These are phyloP conservation scores for Thecophora atra DNA, from an alignment of 2,888 invertebrate genomes.

Conservation along the genomic window DNA sequence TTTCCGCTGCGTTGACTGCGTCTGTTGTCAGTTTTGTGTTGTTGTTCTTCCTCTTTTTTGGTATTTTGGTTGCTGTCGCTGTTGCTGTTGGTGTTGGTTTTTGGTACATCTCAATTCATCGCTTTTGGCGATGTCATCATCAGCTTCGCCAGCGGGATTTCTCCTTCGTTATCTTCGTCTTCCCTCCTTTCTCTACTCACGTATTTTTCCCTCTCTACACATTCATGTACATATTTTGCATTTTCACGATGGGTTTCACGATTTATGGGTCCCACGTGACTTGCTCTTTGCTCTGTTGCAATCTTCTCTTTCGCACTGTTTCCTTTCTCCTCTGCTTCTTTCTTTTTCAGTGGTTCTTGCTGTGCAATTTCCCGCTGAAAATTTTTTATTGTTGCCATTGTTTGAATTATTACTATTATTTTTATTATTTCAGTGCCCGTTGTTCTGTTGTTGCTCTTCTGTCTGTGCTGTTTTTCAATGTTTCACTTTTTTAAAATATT, in stretches of 20 bases:
- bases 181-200: not conserved
- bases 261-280: constrained; percentile 42
- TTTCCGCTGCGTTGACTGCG: no score
- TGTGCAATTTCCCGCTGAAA: not conserved
- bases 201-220: not conserved
- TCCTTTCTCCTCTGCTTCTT: not conserved
- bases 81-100: not conserved
- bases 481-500: no score
- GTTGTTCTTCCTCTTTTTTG: not conserved
- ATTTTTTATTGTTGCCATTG: not conserved
- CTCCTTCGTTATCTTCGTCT: not conserved
- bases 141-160: not conserved
- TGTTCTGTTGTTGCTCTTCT: no score
- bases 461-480: no score
- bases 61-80: not conserved
- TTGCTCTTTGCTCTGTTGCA: constrained; percentile 33
- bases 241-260: not conserved
- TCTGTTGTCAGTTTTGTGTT: not conserved
- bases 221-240: not conserved
- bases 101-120: not conserved
- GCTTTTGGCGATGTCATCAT: not conserved
- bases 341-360: not conserved
- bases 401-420: not conserved
- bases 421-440: no score
- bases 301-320: constrained; percentile 1